Conservation (phyloP, 2,797 vertebrate species). For the Avahi laniger region DNA sequence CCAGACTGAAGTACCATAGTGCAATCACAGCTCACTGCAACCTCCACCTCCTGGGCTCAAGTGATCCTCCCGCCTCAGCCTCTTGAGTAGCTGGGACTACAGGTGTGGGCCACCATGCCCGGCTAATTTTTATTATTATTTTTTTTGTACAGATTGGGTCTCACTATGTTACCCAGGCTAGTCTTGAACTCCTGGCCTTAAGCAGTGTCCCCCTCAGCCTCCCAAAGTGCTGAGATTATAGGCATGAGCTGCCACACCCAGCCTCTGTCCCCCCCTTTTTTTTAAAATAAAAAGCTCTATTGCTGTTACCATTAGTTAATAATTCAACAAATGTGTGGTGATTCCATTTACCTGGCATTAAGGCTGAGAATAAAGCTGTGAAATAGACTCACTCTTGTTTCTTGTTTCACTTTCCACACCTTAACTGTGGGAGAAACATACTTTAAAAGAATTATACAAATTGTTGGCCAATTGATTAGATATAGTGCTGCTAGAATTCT, state of each 20-base stretch:
- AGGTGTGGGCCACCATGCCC: not conserved
- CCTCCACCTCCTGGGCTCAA: not conserved
- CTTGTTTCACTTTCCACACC: not conserved
- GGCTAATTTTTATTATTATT: not conserved
- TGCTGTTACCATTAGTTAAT: not conserved
- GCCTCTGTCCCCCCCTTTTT: not conserved
- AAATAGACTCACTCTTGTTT: not conserved
- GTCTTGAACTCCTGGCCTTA: not conserved
- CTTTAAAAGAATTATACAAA: not conserved
- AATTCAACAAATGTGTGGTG: not conserved
- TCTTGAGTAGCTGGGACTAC: not conserved
- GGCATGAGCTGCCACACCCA: no score
- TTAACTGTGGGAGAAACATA: not conserved
- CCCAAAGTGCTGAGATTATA: no score
- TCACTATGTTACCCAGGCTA: not conserved
- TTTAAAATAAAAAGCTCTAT: not conserved
- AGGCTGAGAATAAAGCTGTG: not conserved
- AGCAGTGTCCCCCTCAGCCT: no score
- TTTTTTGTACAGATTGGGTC: not conserved
- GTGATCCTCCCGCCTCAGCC: not conserved
- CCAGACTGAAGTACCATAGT: not conserved
- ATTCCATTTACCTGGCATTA: not conserved
- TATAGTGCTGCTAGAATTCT: not conserved
- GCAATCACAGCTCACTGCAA: not conserved
- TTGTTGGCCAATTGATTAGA: not conserved